Evolutionary conservation across 2,113 vertebrate species (phyloP).

Genomic region (Tympanuchus pallidicinctus): DNA sequence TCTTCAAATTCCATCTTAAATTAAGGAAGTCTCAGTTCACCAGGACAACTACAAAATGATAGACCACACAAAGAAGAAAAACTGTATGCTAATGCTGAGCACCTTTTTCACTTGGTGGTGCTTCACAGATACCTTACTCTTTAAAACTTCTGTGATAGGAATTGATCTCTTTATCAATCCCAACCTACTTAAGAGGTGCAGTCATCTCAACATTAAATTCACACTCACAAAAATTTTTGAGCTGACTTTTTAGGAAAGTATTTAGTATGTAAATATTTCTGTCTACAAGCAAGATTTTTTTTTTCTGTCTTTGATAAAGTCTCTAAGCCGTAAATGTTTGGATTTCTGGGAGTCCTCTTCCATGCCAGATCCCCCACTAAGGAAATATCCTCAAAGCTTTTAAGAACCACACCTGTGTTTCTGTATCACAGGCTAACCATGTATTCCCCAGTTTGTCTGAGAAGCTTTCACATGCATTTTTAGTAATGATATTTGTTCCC

Average conservation of each 20-base stretch:
- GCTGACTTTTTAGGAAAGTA: neutral
- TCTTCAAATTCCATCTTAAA: neutral
- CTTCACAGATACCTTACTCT: neutral
- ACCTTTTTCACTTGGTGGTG: neutral
- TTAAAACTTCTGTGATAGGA: neutral
- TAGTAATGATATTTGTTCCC: neutral
- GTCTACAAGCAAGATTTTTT: neutral
- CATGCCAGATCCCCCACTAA: neutral
- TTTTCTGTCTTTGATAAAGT: neutral
- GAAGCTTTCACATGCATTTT: neutral
- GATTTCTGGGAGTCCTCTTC: neutral
- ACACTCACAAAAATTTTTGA: neutral
- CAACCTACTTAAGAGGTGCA: neutral
- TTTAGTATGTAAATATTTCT: neutral
- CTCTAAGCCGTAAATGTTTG: neutral
- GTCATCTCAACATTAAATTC: neutral
- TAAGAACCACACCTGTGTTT: neutral
- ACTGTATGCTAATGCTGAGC: rapidly evolving
- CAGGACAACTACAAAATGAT: neutral
- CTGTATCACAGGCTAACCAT: neutral
- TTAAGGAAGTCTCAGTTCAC: neutral
- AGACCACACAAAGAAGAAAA: neutral
- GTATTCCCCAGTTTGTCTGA: neutral
- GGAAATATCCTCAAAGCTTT: neutral
- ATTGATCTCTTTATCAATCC: neutral